phyloP scores from a whole-genome alignment of 2,888 invertebrate species.

The Balanococcus diminutus region DNA sequence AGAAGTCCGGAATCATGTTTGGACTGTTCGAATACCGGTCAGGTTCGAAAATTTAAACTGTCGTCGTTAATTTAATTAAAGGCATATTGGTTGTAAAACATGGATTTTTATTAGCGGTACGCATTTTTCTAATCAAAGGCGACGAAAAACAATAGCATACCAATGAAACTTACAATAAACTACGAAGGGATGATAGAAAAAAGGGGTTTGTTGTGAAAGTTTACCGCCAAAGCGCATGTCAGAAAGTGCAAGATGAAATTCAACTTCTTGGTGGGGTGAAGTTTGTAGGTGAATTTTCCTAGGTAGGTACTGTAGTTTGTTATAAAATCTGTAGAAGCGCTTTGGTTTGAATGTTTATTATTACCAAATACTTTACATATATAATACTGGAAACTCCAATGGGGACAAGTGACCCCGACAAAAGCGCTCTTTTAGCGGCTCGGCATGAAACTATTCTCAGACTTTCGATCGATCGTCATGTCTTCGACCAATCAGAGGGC shows the following conservation, averaged over 20 bases:
- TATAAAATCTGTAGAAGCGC: neutral
- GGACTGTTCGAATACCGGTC: neutral
- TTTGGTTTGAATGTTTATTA: neutral
- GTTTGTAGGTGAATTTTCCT: neutral
- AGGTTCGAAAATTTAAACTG: neutral
- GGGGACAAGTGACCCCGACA: too few relatives aligned
- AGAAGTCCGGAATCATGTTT: constrained; percentile 62
- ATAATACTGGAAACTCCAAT: too few relatives aligned
- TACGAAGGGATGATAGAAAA: constrained; percentile 23
- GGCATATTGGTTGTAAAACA: neutral
- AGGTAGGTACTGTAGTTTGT: neutral
- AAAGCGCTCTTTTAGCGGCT: too few relatives aligned
- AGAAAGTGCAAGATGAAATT: neutral
- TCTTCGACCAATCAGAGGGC: too few relatives aligned
- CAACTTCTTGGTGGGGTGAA: neutral
- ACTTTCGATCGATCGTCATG: too few relatives aligned
- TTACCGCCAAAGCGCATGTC: constrained; percentile 28
- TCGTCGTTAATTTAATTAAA: neutral
- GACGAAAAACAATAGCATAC: neutral
- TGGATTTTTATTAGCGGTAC: neutral
- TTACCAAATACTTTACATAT: too few relatives aligned
- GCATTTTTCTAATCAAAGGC: neutral
- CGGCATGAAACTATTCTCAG: too few relatives aligned
- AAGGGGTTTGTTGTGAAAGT: constrained; percentile 41
- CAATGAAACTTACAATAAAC: constrained; percentile 14